These are phyloP conservation scores for Varroa destructor DNA, from an alignment of 1,140 invertebrate genomes.

Conservation along the genomic window DNA sequence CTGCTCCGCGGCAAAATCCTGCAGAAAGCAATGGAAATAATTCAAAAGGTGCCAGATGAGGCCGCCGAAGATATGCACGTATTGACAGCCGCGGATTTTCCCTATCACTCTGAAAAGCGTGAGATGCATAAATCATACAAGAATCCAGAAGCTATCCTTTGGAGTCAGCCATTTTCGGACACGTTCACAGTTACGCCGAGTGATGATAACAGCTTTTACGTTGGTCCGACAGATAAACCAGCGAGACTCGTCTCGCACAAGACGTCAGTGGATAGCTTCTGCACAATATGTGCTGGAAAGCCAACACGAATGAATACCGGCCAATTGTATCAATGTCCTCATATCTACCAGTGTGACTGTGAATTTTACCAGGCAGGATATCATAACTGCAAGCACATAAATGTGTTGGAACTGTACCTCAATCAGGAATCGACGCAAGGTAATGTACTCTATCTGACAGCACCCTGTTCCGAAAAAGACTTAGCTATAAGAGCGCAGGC, in stretches of 20 bases:
- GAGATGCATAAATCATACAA: neutral
- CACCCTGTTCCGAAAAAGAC: constrained; percentile 6
- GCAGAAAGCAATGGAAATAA: constrained; percentile 24
- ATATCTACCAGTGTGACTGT: constrained; percentile 26
- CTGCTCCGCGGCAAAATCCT: constrained; percentile 13
- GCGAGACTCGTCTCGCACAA: constrained; percentile 5
- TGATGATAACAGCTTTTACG: constrained; percentile 6
- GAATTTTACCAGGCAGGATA: constrained; percentile 25
- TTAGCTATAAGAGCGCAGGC: neutral
- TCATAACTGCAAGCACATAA: constrained; percentile 25
- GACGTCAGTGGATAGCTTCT: neutral
- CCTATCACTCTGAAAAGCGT: constrained; percentile 14
- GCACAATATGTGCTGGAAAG: constrained; percentile 9
- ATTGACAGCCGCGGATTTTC: constrained; percentile 4
- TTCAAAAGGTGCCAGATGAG: constrained; percentile 17
- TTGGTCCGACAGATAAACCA: constrained; percentile 9
- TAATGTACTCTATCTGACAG: constrained; percentile 17
- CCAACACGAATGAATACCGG: constrained; percentile 2
- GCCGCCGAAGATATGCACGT: constrained; percentile 8
- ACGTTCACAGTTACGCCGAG: constrained; percentile 24
- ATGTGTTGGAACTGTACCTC: constrained; percentile 11
- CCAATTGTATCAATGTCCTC: neutral
- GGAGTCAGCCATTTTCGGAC: constrained; percentile 12
- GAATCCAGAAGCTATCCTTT: neutral
- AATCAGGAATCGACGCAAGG: constrained; percentile 13